Base-by-base conservation (phyloP, 2,113 vertebrate genomes). In the Sylvia atricapilla region DNA sequence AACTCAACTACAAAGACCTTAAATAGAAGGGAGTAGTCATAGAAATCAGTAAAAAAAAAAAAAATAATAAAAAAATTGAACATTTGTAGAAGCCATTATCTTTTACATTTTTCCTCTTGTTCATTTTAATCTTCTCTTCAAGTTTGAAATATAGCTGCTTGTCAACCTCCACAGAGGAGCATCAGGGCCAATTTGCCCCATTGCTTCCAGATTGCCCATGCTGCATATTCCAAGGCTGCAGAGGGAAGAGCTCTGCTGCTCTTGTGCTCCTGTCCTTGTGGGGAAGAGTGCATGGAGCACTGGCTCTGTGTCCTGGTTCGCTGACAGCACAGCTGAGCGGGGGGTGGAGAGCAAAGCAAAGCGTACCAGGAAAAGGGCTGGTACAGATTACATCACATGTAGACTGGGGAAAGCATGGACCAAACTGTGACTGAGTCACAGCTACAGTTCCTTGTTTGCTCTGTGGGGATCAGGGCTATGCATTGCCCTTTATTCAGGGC, bases 361-460 rank as follows among this genome's bases (percentile, higher is more conserved):
- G 2, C 37, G 77, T 93, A 91, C 94, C 91, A 93, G 78, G 93
- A 91, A 89, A 73, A 93, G 70, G 77, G 44, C 74, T 96, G 93
- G 93, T 92, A 96, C 87, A 81, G 72, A 91, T 89, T 68, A 55
- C 67, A 33, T 95, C 94, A 91, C 43, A 6, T 5, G 10, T 21
- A 39, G 41, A 46, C 14, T 46, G 28, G 23, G 62, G 20, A 74
- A 72, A 56, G 60, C 56, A 75, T 52, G 37, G 47, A 64, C 66
- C 18, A 14, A 43, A 50, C 31, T 58, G 52, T 0, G 4, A 16
- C 80, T 93, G 88, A 89, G 56, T 94, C 64, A 87, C 53, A 62
- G 49, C 53, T 79, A 2, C 50, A 68, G 58, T 81, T 87, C 63
- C 75, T 86, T 87, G 50, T 86, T 81, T 81, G 73, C 52, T 72